These are phyloP conservation scores for Halcyon leucocephala DNA, from an alignment of 2,797 vertebrate genomes.

Conservation along the genomic window DNA sequence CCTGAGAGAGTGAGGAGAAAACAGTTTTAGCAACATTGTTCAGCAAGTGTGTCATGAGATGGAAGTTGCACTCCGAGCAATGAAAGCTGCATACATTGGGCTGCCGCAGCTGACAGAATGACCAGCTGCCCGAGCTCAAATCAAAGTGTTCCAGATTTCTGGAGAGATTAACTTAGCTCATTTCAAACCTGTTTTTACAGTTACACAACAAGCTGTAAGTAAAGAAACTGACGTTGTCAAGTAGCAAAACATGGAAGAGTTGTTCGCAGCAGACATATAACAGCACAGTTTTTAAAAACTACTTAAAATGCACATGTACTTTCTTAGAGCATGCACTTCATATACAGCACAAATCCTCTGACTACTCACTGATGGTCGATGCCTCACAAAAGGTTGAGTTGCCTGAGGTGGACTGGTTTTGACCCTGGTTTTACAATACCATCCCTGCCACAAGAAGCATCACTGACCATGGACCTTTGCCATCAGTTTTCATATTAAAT, in stretches of 20 bases:
- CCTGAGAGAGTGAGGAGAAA: constrained; percentile 69
- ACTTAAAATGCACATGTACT: neutral
- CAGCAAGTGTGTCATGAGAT: constrained; percentile 1
- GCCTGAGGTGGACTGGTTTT: neutral
- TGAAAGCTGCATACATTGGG: neutral
- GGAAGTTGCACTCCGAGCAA: neutral
- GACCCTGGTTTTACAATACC: neutral
- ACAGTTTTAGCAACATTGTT: constrained; percentile 50
- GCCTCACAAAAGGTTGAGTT: neutral
- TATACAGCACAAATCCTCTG: neutral
- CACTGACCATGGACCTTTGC: neutral
- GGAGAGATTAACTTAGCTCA: neutral
- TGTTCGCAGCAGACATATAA: neutral
- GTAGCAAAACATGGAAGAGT: neutral
- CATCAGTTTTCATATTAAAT: neutral
- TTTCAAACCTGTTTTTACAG: constrained; percentile 4
- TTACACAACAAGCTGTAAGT: constrained; percentile 9
- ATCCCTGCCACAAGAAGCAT: neutral
- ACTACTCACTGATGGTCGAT: neutral
- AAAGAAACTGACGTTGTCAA: neutral
- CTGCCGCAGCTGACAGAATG: neutral
- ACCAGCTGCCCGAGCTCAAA: neutral
- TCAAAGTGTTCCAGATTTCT: neutral
- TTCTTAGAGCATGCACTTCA: neutral
- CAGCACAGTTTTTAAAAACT: neutral